A percentile compares a stretch with the other conserved stretches of the same genome.
Evolutionary conservation across 2,113 vertebrate species (phyloP).

Genomic region (Dinomys branickii): DNA sequence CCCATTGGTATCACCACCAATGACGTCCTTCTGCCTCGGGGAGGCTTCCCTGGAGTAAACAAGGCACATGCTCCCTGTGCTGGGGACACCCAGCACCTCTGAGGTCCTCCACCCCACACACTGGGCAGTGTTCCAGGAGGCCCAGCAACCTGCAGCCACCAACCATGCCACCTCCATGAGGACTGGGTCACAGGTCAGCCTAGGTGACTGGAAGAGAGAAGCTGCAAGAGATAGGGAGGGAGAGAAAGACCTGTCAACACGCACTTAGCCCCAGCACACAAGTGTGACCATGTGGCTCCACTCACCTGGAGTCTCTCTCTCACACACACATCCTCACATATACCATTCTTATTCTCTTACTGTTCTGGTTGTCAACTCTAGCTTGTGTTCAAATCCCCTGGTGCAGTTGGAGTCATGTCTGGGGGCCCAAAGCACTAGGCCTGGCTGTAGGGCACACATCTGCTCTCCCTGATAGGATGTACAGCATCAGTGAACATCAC

Average conservation of each 20-base stretch:
- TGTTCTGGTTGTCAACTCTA: background rate
- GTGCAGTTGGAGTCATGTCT: background rate
- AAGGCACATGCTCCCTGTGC: background rate
- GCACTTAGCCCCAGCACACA: no score
- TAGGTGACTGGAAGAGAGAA: no score
- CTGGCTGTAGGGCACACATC: background rate
- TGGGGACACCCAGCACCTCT: background rate
- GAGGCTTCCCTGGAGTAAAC: background rate
- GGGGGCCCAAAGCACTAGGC: background rate
- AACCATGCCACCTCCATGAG: background rate
- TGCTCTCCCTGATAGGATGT: background rate
- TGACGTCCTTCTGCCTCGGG: background rate
- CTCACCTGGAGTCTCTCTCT: background rate
- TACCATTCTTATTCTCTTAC: no score
- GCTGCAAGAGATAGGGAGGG: no score
- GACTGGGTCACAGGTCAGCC: no score
- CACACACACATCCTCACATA: background rate
- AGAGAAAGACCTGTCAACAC: no score
- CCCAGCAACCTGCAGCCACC: background rate
- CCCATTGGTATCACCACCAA: background rate
- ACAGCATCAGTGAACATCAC: background rate
- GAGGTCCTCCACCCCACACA: background rate
- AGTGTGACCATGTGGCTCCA: background rate
- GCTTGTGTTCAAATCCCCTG: background rate
- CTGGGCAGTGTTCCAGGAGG: background rate